Conservation (phyloP, 2,797 vertebrate species). For the Phataginus tetradactyla region DNA sequence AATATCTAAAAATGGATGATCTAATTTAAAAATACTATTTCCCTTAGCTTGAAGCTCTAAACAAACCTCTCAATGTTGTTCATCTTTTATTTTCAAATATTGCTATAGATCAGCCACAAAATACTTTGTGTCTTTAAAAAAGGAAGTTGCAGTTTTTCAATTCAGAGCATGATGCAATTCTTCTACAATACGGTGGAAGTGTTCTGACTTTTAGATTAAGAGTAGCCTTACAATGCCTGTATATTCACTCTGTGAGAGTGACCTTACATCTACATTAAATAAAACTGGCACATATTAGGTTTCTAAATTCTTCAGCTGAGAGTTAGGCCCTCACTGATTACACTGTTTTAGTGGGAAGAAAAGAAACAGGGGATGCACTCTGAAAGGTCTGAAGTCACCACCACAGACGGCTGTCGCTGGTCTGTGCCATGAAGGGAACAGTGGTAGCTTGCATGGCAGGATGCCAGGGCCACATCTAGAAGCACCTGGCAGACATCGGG, state of each 20-base stretch:
- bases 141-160: not conserved
- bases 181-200: rapidly evolving
- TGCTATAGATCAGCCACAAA: not conserved
- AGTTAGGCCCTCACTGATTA: not conserved
- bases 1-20: not conserved
- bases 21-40: not conserved
- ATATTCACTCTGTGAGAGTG: too few species aligned
- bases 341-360: not conserved
- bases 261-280: not conserved
- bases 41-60: not conserved
- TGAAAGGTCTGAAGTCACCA: not conserved
- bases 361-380: not conserved
- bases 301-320: not conserved
- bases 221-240: not conserved
- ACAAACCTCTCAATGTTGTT: not conserved
- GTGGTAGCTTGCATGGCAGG: rapidly evolving
- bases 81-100: not conserved
- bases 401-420: not conserved
- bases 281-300: not conserved
- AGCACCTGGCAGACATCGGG: rapidly evolving
- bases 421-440: rapidly evolving
- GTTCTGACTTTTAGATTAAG: not conserved
- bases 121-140: not conserved
- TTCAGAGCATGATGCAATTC: not conserved
- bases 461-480: rapidly evolving